A percentile compares a stretch with the other conserved stretches of the same genome.
These are phyloP conservation scores for Sebastes fasciatus DNA, from an alignment of 2,113 vertebrate genomes.

Conservation along the genomic window DNA sequence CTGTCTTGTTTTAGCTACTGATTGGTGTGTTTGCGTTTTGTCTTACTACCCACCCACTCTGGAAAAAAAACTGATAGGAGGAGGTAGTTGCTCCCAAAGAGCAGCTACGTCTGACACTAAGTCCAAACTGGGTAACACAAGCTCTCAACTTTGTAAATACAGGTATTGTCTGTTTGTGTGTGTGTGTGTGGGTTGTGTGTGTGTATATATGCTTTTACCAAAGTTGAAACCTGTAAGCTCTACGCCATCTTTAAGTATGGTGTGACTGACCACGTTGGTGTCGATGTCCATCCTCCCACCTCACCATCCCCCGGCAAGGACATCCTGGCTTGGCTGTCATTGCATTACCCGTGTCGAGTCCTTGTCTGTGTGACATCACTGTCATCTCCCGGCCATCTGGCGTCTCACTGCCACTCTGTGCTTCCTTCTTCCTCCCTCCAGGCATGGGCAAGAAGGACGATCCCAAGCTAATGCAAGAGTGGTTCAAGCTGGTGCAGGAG, in stretches of 20 bases:
- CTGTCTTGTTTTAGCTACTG: slow-evolving; percentile 14
- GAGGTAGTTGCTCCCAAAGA: slow-evolving; percentile 37
- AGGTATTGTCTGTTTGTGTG: slow-evolving; percentile 40
- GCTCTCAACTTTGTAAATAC: slow-evolving; percentile 57
- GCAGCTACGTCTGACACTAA: slow-evolving; percentile 40
- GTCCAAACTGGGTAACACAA: slow-evolving; percentile 73
- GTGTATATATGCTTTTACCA: slow-evolving; percentile 1
- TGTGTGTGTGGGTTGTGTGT: slow-evolving; percentile 14
- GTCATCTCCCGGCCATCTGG: neutral
- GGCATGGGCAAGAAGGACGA: slow-evolving; percentile 99
- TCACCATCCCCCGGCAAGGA: slow-evolving; percentile 69
- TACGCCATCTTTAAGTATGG: slow-evolving; percentile 68
- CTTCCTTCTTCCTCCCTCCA: slow-evolving; percentile 72
- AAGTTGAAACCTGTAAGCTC: slow-evolving; percentile 63
- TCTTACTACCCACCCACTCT: neutral
- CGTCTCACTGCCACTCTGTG: slow-evolving; percentile 47
- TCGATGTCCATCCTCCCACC: slow-evolving; percentile 59
- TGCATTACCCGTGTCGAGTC: slow-evolving; percentile 71
- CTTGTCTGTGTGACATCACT: slow-evolving; percentile 50
- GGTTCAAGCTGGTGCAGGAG: slow-evolving; percentile 99
- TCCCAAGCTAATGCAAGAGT: slow-evolving; percentile 98
- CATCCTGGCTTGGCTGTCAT: slow-evolving; percentile 84
- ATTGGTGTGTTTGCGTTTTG: slow-evolving; percentile 33
- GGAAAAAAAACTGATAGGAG: slow-evolving; percentile 9
- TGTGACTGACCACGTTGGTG: slow-evolving; percentile 36